Base-by-base conservation (phyloP, 2,113 vertebrate species). In the Psettodes erumei region DNA sequence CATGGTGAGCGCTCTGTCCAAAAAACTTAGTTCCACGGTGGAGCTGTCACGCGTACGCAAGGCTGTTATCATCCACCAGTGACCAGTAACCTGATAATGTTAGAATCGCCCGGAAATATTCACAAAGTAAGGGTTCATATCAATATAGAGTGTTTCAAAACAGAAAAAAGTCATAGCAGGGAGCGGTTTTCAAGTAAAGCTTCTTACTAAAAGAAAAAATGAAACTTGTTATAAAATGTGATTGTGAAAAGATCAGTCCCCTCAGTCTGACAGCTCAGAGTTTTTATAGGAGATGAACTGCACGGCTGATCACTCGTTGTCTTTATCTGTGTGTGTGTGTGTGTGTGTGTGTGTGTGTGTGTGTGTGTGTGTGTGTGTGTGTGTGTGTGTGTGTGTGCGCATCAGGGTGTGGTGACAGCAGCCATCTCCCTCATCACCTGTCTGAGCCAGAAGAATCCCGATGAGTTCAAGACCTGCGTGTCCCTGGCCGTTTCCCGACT, bases 391-490 rank as follows among this genome's bases (percentile, higher is more conserved):
- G n/a, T 45, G 19, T 58, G 23, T 55, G 2, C 75, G 6, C 23
- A 10, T 51, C 63, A 98, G 96, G 96, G 96, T 0, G 96, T 98
- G 61, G 96, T 98, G 74, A 98, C 96, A 0, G 96, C 96, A 1
- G 96, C 96, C 10, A 96, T 95, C 83, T 96, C 95, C 59, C 94
- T 96, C 83, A 98, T 97, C 86, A 97, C 96, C 56, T 97, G 96
- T 82, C 93, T 98, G 70, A 96, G 96, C 86, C 95, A 96, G 90
- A 98, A 98, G 91, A 98, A 98, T 85, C 96, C 96, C 0, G 96
- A 98, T 1, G 96, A 98, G 92, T 98, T 97, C 71, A 98, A 97
- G 93, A 96, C 96, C 0, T 97, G 96, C 0, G 94, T 97, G 81
- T 97, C 96, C 0, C 83, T 98, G 79, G 96, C 96, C 0, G 96